Conservation (phyloP, 2,797 vertebrate species). For the Helarctos malayanus region DNA sequence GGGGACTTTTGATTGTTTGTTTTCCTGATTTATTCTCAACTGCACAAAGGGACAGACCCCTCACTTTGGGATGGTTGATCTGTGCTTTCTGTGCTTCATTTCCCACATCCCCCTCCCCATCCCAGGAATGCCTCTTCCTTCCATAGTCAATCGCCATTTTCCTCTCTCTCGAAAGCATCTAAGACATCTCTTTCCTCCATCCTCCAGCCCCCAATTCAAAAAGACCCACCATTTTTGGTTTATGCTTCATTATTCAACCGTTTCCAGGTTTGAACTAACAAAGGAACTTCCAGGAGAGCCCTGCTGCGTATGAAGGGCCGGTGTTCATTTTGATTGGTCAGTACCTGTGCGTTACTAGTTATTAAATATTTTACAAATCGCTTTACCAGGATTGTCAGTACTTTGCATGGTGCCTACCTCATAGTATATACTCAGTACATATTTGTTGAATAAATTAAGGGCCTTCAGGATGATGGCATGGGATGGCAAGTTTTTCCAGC, state of each 20-base stretch:
- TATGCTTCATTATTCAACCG: neutral
- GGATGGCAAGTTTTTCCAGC: neutral
- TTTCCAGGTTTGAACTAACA: slow-evolving; percentile 26
- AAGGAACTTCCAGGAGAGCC: neutral
- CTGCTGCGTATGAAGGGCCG: neutral
- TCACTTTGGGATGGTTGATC: neutral
- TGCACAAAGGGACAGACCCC: neutral
- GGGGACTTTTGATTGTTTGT: neutral
- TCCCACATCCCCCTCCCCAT: neutral
- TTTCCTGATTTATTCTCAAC: neutral
- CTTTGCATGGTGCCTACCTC: neutral
- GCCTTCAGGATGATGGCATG: neutral
- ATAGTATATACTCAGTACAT: neutral
- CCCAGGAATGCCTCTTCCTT: neutral
- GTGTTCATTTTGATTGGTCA: neutral
- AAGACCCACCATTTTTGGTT: neutral
- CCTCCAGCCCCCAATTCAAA: neutral
- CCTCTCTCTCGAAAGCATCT: neutral
- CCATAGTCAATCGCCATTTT: neutral
- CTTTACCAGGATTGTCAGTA: neutral
- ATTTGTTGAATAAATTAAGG: neutral
- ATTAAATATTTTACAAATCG: slow-evolving; percentile 12
- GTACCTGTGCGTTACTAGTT: neutral
- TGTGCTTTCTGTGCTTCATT: neutral
- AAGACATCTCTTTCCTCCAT: neutral